Conservation (phyloP, 92 coral and sea anemone species). For the Muricea muricata region DNA sequence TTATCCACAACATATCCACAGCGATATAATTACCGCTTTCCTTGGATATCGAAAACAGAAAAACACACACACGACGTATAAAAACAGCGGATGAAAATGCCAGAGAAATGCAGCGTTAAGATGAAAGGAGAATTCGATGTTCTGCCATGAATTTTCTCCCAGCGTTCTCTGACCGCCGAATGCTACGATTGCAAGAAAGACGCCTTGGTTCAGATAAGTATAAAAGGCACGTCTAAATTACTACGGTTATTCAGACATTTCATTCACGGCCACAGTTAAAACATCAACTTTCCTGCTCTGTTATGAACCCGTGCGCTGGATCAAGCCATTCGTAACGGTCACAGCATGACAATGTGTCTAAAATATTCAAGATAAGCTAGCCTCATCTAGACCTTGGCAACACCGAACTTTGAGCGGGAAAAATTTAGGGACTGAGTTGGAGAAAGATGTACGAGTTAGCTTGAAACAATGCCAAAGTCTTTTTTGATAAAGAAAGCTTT, state of each 20-base stretch:
- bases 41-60: constrained; percentile 15
- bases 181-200: neutral
- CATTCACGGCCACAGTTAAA: neutral
- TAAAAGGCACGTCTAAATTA: neutral
- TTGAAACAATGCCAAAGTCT: constrained; percentile 93
- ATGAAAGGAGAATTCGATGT: neutral
- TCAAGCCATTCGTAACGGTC: neutral
- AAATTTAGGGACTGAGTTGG: constrained; percentile 66
- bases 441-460: constrained; percentile 42
- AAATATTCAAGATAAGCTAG: neutral
- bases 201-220: neutral
- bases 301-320: neutral
- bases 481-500: constrained; percentile 92
- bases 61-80: neutral
- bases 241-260: neutral
- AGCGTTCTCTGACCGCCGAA: neutral
- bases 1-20: constrained; percentile 45
- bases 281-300: neutral
- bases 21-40: constrained; percentile 5
- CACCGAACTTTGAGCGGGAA: neutral
- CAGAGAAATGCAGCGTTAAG: neutral
- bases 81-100: neutral
- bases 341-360: neutral
- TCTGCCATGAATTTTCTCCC: neutral
- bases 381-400: neutral